Percentiles rank a stretch among this genome's conserved stretches.
Conservation (phyloP, 2,113 vertebrate genomes). For the Leptodactylus fuscus region DNA sequence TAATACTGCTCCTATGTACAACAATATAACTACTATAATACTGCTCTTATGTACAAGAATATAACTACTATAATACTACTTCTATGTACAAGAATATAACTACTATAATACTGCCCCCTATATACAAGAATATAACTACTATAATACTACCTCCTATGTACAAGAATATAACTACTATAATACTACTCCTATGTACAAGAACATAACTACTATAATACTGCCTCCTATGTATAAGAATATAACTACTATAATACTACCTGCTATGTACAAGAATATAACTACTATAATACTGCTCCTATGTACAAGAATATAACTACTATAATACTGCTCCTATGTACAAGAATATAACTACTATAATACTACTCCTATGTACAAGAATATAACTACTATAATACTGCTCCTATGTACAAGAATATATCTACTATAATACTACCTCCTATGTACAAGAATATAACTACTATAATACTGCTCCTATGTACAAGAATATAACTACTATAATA, state of each 20-base stretch:
- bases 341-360: neutral
- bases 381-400: neutral
- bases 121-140: too few species aligned
- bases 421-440: too few species aligned
- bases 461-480: neutral
- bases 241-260: neutral
- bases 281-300: too few species aligned
- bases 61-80: slow-evolving; percentile 18
- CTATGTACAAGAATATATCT: neutral
- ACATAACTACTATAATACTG: neutral
- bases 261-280: too few species aligned
- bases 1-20: neutral
- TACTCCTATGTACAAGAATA: neutral
- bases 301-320: neutral
- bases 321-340: neutral
- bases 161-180: slow-evolving; percentile 12
- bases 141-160: slow-evolving; percentile 1
- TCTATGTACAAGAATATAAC: slow-evolving; percentile 7
- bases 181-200: neutral
- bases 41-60: neutral
- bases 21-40: slow-evolving; percentile 16
- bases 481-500: slow-evolving; percentile 5
- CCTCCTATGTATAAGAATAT: neutral
- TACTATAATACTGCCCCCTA: too few species aligned
- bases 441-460: neutral